Conservation (phyloP, 2,888 invertebrate genomes). For the Sinhomidia bicolor region DNA sequence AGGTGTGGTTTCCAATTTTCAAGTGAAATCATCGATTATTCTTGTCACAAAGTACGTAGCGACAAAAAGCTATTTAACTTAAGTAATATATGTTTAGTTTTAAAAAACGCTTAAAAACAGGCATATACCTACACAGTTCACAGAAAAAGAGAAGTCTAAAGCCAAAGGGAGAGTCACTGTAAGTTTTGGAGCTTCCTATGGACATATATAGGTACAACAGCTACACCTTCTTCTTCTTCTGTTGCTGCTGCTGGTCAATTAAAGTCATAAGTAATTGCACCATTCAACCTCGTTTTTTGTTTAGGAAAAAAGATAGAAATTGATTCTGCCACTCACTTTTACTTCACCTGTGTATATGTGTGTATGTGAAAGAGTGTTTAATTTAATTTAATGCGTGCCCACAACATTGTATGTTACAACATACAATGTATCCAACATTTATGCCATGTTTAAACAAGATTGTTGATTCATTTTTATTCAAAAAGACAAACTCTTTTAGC, state of each 20-base stretch:
- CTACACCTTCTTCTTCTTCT: slow-evolving; percentile 17
- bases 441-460: slow-evolving; percentile 59
- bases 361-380: too few relatives aligned
- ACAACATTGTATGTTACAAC: slow-evolving; percentile 48
- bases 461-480: slow-evolving; percentile 58
- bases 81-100: neutral
- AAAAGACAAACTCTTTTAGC: slow-evolving; percentile 33
- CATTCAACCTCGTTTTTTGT: slow-evolving; percentile 5
- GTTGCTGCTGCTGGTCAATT: too few relatives aligned
- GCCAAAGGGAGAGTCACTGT: neutral
- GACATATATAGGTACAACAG: neutral
- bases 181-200: neutral
- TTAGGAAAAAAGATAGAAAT: slow-evolving; percentile 12
- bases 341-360: neutral
- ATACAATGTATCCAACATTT: slow-evolving; percentile 6
- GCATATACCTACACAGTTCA: neutral
- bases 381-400: slow-evolving; percentile 62
- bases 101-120: neutral
- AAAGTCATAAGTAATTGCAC: slow-evolving; percentile 51
- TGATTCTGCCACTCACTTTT: slow-evolving; percentile 50
- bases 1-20: slow-evolving; percentile 58
- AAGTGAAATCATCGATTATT: slow-evolving; percentile 53
- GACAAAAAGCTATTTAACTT: neutral
- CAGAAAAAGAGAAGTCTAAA: neutral
- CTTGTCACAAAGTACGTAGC: slow-evolving; percentile 12